Conservation (phyloP, 2,797 vertebrate species). For the Stomatorhinus walkeri region DNA sequence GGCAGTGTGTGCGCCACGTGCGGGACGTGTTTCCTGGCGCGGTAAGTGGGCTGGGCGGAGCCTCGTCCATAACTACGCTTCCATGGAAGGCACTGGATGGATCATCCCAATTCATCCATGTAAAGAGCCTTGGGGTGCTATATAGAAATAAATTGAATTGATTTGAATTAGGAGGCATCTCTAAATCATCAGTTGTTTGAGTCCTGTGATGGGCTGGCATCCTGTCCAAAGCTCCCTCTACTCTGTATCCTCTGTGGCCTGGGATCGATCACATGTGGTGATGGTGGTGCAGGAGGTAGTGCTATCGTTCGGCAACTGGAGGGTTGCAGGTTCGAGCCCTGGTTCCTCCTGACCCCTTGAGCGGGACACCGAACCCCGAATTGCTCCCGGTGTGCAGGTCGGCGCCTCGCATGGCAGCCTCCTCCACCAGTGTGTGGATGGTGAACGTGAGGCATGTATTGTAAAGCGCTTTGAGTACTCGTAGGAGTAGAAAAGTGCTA, state of each 20-base stretch:
- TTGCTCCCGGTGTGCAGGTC: too few species aligned
- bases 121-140: not conserved
- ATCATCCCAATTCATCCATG: not conserved
- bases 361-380: too few species aligned
- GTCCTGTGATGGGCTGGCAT: not conserved
- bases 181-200: not conserved
- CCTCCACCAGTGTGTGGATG: too few species aligned
- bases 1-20: constrained; percentile 75
- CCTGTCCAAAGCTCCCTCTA: not conserved
- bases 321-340: too few species aligned
- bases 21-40: constrained; percentile 69
- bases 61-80: not conserved
- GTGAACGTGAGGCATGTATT: too few species aligned
- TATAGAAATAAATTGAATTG: not conserved
- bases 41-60: constrained; percentile 57
- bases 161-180: not conserved
- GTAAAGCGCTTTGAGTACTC: too few species aligned
- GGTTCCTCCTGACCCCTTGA: too few species aligned
- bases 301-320: too few species aligned
- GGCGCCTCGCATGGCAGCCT: too few species aligned
- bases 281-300: too few species aligned
- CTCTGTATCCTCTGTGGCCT: not conserved
- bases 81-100: not conserved
- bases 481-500: too few species aligned
- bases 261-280: not conserved